Evolutionary conservation across 2,113 vertebrate genomes (phyloP).

Genomic region (Campylorhamphus procurvoides): DNA sequence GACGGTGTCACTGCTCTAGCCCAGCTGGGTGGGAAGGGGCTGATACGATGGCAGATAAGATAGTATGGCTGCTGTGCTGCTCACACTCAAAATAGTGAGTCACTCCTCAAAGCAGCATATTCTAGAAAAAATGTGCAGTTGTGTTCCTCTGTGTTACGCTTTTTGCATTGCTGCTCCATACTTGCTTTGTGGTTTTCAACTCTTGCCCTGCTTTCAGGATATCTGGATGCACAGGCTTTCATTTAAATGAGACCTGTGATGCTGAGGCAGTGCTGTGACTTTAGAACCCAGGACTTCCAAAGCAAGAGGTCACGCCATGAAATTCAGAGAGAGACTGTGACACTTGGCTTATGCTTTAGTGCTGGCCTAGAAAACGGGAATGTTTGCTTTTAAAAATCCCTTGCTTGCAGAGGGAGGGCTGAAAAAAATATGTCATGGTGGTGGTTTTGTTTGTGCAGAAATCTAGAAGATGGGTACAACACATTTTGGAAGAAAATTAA

Average conservation of each 20-base stretch:
- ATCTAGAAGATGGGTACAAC: neutral
- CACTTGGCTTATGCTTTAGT: neutral
- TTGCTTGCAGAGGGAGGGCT: neutral
- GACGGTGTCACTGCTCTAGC: neutral
- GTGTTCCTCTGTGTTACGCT: fast-evolving
- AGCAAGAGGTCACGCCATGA: neutral
- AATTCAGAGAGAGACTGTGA: neutral
- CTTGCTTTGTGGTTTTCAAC: neutral
- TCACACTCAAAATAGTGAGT: neutral
- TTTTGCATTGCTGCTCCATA: fast-evolving
- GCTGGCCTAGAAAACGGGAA: neutral
- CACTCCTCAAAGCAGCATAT: neutral
- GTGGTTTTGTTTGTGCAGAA: neutral
- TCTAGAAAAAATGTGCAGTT: neutral
- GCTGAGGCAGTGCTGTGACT: neutral
- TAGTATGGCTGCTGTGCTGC: neutral
- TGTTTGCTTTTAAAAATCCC: neutral
- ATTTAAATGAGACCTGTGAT: fast-evolving
- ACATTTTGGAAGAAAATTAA: neutral
- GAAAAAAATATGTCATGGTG: neutral
- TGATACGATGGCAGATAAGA: neutral
- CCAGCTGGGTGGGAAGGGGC: neutral
- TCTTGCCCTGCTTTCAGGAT: neutral
- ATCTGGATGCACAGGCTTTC: neutral
- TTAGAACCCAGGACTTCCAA: neutral